These are phyloP conservation scores for Barbus barbus DNA, from an alignment of 2,113 vertebrate species.

Conservation along the genomic window DNA sequence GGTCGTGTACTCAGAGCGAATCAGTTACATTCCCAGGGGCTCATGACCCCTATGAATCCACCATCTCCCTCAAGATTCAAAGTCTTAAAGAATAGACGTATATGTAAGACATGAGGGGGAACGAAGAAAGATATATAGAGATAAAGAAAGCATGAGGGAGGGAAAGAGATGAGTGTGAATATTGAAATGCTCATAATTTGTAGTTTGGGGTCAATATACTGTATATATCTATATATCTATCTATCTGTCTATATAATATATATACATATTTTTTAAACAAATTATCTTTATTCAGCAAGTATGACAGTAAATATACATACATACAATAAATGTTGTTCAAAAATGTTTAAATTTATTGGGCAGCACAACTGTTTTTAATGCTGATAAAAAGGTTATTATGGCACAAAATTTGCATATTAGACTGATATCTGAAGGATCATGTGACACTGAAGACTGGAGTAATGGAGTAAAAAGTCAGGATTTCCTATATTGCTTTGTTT, in stretches of 20 bases:
- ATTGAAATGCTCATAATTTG: background rate
- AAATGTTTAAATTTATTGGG: too few relatives aligned
- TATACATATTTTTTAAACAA: too few relatives aligned
- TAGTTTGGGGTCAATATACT: background rate
- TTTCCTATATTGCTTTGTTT: background rate
- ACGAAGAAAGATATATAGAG: background rate
- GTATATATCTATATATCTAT: too few relatives aligned
- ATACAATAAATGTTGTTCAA: too few relatives aligned
- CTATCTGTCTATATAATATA: too few relatives aligned
- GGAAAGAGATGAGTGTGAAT: background rate
- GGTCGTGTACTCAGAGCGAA: background rate
- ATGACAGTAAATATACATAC: too few relatives aligned
- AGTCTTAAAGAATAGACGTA: background rate
- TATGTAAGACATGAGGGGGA: background rate
- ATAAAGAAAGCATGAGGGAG: background rate
- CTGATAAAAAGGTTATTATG: background rate
- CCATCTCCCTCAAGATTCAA: background rate
- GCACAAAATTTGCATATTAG: background rate
- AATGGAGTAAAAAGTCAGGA: background rate
- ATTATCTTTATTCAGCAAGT: too few relatives aligned
- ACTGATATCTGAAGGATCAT: background rate
- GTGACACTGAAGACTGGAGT: background rate
- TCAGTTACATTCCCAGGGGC: conserved; percentile 11
- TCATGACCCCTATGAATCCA: background rate
- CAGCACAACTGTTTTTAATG: background rate